A percentile compares a stretch with the other conserved stretches of the same genome.
Conservation (phyloP, 2,113 vertebrate genomes). For the Alces alces region DNA sequence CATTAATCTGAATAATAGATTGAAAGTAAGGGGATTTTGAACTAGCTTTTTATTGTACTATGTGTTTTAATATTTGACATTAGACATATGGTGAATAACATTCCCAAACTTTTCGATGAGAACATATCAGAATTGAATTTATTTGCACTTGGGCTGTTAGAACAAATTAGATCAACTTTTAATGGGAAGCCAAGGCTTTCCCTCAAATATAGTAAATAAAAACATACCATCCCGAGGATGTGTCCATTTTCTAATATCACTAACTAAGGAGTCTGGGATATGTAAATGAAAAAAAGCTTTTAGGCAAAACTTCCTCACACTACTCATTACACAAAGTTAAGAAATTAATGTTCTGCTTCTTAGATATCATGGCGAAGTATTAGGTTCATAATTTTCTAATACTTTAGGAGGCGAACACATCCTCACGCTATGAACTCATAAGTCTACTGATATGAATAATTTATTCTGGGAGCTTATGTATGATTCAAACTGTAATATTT, state of each 20-base stretch:
- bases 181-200: background rate
- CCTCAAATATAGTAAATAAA: background rate
- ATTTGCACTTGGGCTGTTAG: constrained; percentile 9
- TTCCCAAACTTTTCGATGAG: background rate
- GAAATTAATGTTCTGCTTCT: constrained; percentile 41
- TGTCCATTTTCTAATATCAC: constrained; percentile 5
- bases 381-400: constrained; percentile 50
- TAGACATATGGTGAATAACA: background rate
- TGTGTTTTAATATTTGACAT: constrained; percentile 38
- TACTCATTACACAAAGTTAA: background rate
- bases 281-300: background rate
- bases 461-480: constrained; percentile 53
- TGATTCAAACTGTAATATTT: background rate
- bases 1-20: constrained; percentile 45
- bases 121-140: background rate
- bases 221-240: background rate
- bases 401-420: background rate
- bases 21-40: constrained; percentile 42
- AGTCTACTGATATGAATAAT: constrained; percentile 49
- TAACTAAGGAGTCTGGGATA: background rate
- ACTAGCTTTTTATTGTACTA: constrained; percentile 33
- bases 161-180: constrained; percentile 29
- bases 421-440: background rate
- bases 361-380: constrained; percentile 37
- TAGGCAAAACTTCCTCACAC: constrained; percentile 18